Evolutionary conservation across 2,113 vertebrate genomes (phyloP).

Genomic region (Rana temporaria): DNA sequence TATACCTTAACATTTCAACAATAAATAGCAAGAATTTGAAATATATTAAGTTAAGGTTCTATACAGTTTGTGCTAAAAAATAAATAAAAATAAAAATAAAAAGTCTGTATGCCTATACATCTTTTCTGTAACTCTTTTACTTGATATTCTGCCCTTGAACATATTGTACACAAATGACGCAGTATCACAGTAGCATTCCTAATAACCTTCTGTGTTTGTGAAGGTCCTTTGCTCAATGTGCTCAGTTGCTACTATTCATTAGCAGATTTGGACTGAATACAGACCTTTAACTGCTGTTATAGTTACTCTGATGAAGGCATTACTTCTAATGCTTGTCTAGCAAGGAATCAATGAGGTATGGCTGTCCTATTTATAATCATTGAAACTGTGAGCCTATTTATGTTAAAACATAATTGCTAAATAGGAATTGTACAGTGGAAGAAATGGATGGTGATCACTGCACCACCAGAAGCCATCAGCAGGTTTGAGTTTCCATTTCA

Average conservation of each 20-base stretch:
- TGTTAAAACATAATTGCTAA: conserved; percentile 35
- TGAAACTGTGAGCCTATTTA: conserved; percentile 30
- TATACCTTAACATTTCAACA: too few relatives aligned
- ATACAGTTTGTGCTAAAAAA: not conserved
- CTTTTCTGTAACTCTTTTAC: not conserved
- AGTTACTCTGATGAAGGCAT: conserved; percentile 37
- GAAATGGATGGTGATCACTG: conserved; percentile 3
- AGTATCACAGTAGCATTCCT: not conserved
- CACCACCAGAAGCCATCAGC: not conserved
- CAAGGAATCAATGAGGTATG: conserved; percentile 46
- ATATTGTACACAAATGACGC: not conserved
- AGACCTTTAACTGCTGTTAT: conserved; percentile 29
- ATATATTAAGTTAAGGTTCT: too few relatives aligned
- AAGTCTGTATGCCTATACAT: not conserved
- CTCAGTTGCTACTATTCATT: conserved; percentile 18
- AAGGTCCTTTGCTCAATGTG: conserved; percentile 23
- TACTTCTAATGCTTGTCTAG: conserved; percentile 45
- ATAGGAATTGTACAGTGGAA: conserved; percentile 19
- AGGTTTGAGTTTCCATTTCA: conserved; percentile 18
- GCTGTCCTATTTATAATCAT: conserved; percentile 42
- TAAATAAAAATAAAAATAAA: too few relatives aligned
- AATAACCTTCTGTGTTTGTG: not conserved
- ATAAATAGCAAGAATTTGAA: too few relatives aligned
- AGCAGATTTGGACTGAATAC: conserved; percentile 14
- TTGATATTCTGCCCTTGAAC: not conserved